Base-by-base conservation (phyloP, 2,888 invertebrate genomes). In the Drosophila picticornis region DNA sequence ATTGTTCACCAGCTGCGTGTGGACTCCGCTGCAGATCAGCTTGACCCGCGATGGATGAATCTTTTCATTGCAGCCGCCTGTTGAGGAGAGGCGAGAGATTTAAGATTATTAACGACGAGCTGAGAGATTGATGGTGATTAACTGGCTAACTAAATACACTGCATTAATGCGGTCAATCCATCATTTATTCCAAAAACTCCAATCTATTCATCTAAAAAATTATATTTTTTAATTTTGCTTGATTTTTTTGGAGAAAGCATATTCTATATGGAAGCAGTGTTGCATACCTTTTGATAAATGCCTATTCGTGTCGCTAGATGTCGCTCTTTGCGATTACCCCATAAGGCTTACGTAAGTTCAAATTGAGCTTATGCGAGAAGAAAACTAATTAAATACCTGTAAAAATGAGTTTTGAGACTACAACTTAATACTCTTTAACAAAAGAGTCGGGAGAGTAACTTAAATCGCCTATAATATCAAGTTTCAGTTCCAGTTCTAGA, bases 1-100 rank as follows among this genome's bases (percentile, higher is more conserved):
- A 72, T 96, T 96, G 92, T 97, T 97, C 31, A 97, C 96, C 92
- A 96, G 95, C 79, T 96, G 96, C 19, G 95, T 95, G 92, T 97
- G 97, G 43, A 96, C 96, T 6, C 96, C 96, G n/a, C 96, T 96
- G 91, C 96, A 96, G 94, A 96, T 96, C 63, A 97, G 93, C 93
- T 97, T 96, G 56, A 97, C 95, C 85, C 95, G 96, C 92, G 95
- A 95, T 10, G 96, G 96, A 76, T 96, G 96, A 34, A 94, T 94
- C 79, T 94, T 95, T 69, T 96, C 95, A 32, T 88, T 94, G 60
- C 95, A 93, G n/a, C 96, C 96, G 43, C 96, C 96, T 90, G n/a
- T 2, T 9, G 4, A 0, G 7, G 25, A 6, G 10, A 25, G 2
- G 4, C 2, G 4, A 22, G 2, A 25, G 46, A 16, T 46, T 46